Evolutionary conservation across 1,140 invertebrate species (phyloP).

Genomic region (Heliothis subflexa): DNA sequence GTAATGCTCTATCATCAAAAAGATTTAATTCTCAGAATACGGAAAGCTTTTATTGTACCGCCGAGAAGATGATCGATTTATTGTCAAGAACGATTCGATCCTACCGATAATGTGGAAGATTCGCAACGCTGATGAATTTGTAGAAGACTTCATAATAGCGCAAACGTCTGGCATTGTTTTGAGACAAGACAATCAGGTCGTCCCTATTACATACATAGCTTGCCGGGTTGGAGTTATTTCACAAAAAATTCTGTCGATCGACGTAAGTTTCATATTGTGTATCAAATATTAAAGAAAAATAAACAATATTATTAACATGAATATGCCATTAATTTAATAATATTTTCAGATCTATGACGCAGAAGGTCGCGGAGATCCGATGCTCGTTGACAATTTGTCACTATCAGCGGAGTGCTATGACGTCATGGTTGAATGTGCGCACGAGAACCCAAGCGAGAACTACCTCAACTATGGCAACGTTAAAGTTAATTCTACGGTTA

Average conservation of each 20-base stretch:
- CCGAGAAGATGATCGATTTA: conserved; percentile 78
- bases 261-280: conserved; percentile 62
- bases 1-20: too few species aligned
- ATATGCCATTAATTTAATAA: neutral
- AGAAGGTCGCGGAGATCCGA: conserved; percentile 74
- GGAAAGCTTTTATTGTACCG: conserved; percentile 77
- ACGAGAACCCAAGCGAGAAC: conserved; percentile 71
- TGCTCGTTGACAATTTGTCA: conserved; percentile 69
- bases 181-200: conserved; percentile 77
- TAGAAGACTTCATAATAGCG: conserved; percentile 78
- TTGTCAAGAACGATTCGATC: conserved; percentile 82
- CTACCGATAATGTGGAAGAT: conserved; percentile 80
- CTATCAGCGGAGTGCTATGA: conserved; percentile 82
- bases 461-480: conserved; percentile 80
- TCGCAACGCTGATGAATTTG: conserved; percentile 73
- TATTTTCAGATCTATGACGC: conserved; percentile 75
- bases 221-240: conserved; percentile 74
- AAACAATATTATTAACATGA: neutral
- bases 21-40: conserved; percentile 62
- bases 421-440: conserved; percentile 79
- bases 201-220: conserved; percentile 78
- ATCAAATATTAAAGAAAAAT: too few species aligned
- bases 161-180: conserved; percentile 70
- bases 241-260: conserved; percentile 70
- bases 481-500: conserved; percentile 78